phyloP scores from a whole-genome alignment of 37 sponge, comb jelly and placozoan species.

The Bolinopsis microptera region DNA sequence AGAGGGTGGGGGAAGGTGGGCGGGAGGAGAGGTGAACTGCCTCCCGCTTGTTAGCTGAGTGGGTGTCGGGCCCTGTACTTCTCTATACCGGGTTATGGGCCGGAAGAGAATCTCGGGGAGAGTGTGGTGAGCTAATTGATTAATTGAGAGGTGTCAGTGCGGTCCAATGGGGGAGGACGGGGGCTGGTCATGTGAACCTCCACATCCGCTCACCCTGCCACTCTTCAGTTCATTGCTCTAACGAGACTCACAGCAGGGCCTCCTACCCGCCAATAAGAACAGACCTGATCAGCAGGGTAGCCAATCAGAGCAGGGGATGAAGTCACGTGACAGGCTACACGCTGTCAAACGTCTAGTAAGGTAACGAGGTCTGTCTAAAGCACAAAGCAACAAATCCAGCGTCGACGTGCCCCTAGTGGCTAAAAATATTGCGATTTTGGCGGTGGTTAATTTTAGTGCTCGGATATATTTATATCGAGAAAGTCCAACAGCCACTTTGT shows the following conservation, averaged over 20 bases:
- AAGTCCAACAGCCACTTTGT: neutral
- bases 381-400: too few relatives aligned
- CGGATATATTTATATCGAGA: neutral
- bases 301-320: neutral
- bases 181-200: neutral
- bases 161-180: neutral
- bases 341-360: neutral
- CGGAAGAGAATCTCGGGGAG: neutral
- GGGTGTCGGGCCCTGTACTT: neutral
- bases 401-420: neutral
- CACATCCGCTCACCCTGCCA: neutral
- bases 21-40: neutral
- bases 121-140: neutral
- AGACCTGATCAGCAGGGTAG: neutral
- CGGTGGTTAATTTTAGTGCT: neutral
- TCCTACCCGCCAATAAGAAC: neutral
- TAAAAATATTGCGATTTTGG: neutral
- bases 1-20: neutral
- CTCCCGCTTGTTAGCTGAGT: neutral
- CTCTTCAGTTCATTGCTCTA: neutral
- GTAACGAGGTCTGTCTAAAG: neutral
- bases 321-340: neutral
- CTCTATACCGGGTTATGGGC: neutral
- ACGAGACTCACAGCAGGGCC: neutral
- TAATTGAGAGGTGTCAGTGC: neutral